phyloP scores from a whole-genome alignment of 2,888 invertebrate genomes.

The Oegoconia quadripuncta region DNA sequence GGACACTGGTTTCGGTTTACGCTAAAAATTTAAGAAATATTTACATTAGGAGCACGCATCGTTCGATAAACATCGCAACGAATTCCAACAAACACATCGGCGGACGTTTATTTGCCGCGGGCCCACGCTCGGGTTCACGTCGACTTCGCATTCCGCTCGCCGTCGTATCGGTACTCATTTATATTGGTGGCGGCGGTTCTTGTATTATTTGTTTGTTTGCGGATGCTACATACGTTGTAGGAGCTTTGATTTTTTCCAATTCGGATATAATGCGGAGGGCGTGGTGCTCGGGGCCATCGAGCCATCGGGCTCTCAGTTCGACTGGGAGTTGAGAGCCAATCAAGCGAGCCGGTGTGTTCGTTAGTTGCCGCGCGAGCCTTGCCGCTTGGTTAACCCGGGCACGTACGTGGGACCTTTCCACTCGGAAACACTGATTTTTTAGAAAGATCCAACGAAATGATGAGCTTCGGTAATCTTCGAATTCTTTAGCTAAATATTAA shows the following conservation, averaged over 20 bases:
- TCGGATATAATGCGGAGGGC: slow-evolving; percentile 71
- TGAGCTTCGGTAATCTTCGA: slow-evolving; percentile 55
- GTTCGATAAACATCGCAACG: slow-evolving; percentile 73
- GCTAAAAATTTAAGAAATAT: slow-evolving; percentile 34
- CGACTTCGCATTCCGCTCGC: slow-evolving; percentile 65
- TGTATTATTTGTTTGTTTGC: slow-evolving; percentile 77
- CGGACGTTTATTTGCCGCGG: slow-evolving; percentile 70
- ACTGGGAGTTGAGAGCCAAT: slow-evolving; percentile 51
- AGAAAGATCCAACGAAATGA: slow-evolving; percentile 50
- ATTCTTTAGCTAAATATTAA: slow-evolving; percentile 48
- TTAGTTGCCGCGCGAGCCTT: slow-evolving; percentile 50
- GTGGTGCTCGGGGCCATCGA: slow-evolving; percentile 60
- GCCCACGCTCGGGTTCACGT: slow-evolving; percentile 61
- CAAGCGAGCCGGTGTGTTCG: slow-evolving; percentile 54
- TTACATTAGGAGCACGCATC: slow-evolving; percentile 56
- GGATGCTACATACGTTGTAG: slow-evolving; percentile 65
- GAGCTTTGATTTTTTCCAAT: slow-evolving; percentile 77
- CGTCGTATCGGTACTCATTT: slow-evolving; percentile 74
- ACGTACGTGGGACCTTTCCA: slow-evolving; percentile 75
- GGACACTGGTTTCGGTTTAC: slow-evolving; percentile 7
- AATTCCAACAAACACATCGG: slow-evolving; percentile 72
- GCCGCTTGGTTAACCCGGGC: slow-evolving; percentile 65
- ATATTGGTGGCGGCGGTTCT: slow-evolving; percentile 65
- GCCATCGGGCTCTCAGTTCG: too few relatives aligned
- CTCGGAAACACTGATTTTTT: slow-evolving; percentile 71